Evolutionary conservation across 2,888 invertebrate species (phyloP).

Genomic region (Cheilosia scutellata): DNA sequence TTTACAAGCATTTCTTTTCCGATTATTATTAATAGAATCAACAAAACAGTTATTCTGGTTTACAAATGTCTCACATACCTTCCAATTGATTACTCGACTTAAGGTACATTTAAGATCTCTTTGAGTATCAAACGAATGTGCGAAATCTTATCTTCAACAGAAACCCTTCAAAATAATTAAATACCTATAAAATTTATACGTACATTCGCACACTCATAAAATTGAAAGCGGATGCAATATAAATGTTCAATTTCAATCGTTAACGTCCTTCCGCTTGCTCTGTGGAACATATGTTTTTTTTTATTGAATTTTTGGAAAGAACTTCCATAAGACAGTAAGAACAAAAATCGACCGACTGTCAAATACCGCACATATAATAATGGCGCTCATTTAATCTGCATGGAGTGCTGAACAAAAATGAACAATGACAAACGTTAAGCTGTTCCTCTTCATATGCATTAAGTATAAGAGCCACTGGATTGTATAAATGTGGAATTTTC

Average conservation of each 20-base stretch:
- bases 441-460: slow-evolving; percentile 12
- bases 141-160: not conserved
- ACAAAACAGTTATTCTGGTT: not conserved
- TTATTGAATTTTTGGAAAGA: not conserved
- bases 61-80: no score
- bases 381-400: slow-evolving; percentile 41
- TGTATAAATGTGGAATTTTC: slow-evolving; percentile 9
- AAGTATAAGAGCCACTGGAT: slow-evolving; percentile 9
- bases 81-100: no score
- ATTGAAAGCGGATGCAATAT: slow-evolving; percentile 8
- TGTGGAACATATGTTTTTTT: not conserved
- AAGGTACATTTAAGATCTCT: not conserved
- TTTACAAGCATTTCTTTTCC: no score
- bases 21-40: no score
- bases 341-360: slow-evolving; percentile 3
- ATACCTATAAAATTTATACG: not conserved
- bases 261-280: slow-evolving; percentile 1
- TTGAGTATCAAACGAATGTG: slow-evolving; percentile 1
- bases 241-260: slow-evolving; percentile 17
- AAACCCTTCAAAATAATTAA: not conserved
- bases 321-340: not conserved
- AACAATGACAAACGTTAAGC: slow-evolving; percentile 46
- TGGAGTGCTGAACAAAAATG: slow-evolving; percentile 10
- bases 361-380: slow-evolving; percentile 34
- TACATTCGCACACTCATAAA: not conserved